Conservation (phyloP, 2,888 invertebrate genomes). For the Labia minor region DNA sequence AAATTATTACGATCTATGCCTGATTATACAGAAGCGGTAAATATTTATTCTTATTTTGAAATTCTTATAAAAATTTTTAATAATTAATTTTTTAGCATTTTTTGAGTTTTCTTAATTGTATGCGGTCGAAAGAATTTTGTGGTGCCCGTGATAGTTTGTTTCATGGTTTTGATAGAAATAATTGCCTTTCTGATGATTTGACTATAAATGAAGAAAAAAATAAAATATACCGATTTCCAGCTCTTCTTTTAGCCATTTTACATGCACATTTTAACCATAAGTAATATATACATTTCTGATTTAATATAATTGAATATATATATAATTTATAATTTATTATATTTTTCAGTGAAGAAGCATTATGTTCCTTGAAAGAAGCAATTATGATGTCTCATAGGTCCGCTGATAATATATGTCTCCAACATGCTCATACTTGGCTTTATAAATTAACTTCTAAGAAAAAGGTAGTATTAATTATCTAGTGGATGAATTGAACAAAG, state of each 20-base stretch:
- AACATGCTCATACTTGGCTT: conserved; percentile 76
- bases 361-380: conserved; percentile 74
- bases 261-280: conserved; percentile 76
- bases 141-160: conserved; percentile 68
- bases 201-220: conserved; percentile 34
- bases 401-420: conserved; percentile 73
- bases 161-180: conserved; percentile 67
- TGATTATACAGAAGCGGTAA: conserved; percentile 70
- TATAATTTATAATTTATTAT: background rate
- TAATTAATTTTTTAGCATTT: conserved; percentile 58
- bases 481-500: background rate
- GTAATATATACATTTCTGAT: conserved; percentile 35
- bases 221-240: conserved; percentile 73
- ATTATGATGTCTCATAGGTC: conserved; percentile 79
- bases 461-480: background rate
- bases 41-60: conserved; percentile 31
- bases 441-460: conserved; percentile 44
- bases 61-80: background rate
- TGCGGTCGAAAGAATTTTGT: conserved; percentile 77
- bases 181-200: conserved; percentile 38
- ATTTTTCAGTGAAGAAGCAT: conserved; percentile 55
- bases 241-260: conserved; percentile 79
- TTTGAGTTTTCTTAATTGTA: conserved; percentile 77
- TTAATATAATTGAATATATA: background rate
- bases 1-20: conserved; percentile 65